These are phyloP conservation scores for Drosophila stalkeri DNA, from an alignment of 2,888 invertebrate genomes.

Conservation along the genomic window DNA sequence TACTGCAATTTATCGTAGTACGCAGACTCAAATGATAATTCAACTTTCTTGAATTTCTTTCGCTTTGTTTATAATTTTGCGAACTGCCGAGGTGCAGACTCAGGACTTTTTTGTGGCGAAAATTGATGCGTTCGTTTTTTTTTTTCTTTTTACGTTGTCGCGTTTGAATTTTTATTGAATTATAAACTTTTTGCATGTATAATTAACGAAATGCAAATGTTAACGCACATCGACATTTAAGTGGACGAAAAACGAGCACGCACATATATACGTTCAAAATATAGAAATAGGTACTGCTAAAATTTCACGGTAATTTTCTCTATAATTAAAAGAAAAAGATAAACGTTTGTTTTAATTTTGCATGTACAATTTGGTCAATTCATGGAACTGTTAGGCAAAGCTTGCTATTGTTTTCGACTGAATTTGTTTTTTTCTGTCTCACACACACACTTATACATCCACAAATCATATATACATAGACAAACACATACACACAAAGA, in stretches of 20 bases:
- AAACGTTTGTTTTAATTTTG: conserved; percentile 70
- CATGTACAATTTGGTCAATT: conserved; percentile 63
- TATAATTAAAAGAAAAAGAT: conserved; percentile 67
- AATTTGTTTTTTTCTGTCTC: conserved; percentile 23
- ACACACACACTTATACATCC: not conserved
- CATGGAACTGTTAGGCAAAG: conserved; percentile 53
- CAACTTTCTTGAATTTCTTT: conserved; percentile 27
- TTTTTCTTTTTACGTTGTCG: conserved; percentile 17
- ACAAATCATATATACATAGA: conserved; percentile 8
- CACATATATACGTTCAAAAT: conserved; percentile 64
- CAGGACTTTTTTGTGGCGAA: conserved; percentile 26
- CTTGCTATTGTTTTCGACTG: conserved; percentile 49
- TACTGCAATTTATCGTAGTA: conserved; percentile 37
- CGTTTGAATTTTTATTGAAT: conserved; percentile 29
- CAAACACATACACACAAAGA: conserved; percentile 9
- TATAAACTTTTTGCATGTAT: conserved; percentile 37
- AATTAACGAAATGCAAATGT: conserved; percentile 54
- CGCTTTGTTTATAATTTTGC: conserved; percentile 39
- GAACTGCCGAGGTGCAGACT: conserved; percentile 27
- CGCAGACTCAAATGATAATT: conserved; percentile 47
- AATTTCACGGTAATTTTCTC: conserved; percentile 78
- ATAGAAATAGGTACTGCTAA: conserved; percentile 72
- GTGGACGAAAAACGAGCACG: conserved; percentile 59
- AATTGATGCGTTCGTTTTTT: conserved; percentile 14
- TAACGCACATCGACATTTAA: conserved; percentile 60